Base-by-base conservation (phyloP, 2,888 invertebrate species). In the Melanophora roralis region DNA sequence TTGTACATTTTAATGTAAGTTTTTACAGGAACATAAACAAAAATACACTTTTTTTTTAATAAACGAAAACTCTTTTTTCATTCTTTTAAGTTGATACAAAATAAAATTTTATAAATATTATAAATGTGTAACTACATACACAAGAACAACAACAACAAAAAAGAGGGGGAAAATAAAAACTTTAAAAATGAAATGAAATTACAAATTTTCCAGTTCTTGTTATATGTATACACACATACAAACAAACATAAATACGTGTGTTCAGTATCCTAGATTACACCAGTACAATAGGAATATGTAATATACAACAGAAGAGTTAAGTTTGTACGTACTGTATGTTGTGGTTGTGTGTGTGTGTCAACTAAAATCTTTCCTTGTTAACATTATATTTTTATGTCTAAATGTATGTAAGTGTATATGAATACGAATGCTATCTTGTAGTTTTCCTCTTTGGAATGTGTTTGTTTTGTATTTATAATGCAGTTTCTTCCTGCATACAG, bases 31-130 rank as follows among this genome's bases (percentile, higher is more conserved):
- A 11, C 16, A 43, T 21, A 21, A 47, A 62, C 12, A 36, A 2
- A 51, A 65, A 51, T 36, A 38, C 12, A 69, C 32, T 68, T 23
- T 64, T n/a, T n/a, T 57, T 47, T 34, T 51, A 47, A 62, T 32
- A 62, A 36, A 59, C 8, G 55, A 14, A 51, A 76, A 55, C 27
- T 43, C 27, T 62, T 53, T 67, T 53, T 60, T 55, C 32, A 11
- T 51, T 14, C 32, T 57, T 62, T 53, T 14, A 60, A 75, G 59
- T 68, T 36, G 34, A 60, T 60, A 45, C 49, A 47, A 65, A 67
- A 60, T 45, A 67, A 67, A 67, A 67, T 65, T 49, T 67, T 60
- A 53, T 74, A 65, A 57, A 74, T 60, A 60, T 59, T 40, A 38
- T 49, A n/a, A n/a, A n/a, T n/a, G n/a, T n/a, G n/a, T n/a, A n/a